Base-by-base conservation (phyloP, 2,113 vertebrate species). In the Excalfactoria chinensis region DNA sequence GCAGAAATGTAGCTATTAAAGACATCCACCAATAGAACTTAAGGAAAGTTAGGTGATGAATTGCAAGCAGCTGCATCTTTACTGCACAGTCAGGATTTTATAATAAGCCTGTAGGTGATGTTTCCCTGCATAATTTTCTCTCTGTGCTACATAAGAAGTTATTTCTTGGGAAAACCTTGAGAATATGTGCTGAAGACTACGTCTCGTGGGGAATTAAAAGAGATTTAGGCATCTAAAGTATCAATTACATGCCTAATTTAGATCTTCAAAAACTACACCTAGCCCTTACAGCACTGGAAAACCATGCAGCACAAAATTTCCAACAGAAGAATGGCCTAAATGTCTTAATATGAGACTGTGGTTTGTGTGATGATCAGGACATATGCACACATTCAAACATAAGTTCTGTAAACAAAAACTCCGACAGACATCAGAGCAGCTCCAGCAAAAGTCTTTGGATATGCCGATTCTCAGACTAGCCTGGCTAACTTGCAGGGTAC, bases 61-160 rank as follows among this genome's bases (percentile, higher is more conserved):
- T 95, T 95, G 88, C 94, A 83, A 94, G 72, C 97, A 97, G 97
- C 96, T 98, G 96, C 80, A 92, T 95, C 93, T 96, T 93, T 95
- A 69, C 53, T 97, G 94, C 94, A 86, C 32, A 96, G 94, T 97
- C 96, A 98, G 97, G 97, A 90, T 95, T 97, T 97, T 97, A 89
- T 97, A 97, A 97, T 96, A 94, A 97, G 68, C 34, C 51, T 77
- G 74, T 78, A 95, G 91, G 75, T 89, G 91, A 82, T 77, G 60
- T 51, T 93, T 96, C 83, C 83, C 84, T 93, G 82, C 77, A 79
- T 86, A 77, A 85, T 81, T 92, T 94, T 94, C 71, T 81, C 85
- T 84, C 69, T 90, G 78, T 73, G 51, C 43, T 87, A 34, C 70
- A 71, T 86, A 88, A 72, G 18, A 64, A 84, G 49, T 34, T 75